Evolutionary conservation across 2,888 invertebrate genomes (phyloP), one percentile per base, ranked within the genome.

Genomic region (Cosmopolites sordidus): DNA sequence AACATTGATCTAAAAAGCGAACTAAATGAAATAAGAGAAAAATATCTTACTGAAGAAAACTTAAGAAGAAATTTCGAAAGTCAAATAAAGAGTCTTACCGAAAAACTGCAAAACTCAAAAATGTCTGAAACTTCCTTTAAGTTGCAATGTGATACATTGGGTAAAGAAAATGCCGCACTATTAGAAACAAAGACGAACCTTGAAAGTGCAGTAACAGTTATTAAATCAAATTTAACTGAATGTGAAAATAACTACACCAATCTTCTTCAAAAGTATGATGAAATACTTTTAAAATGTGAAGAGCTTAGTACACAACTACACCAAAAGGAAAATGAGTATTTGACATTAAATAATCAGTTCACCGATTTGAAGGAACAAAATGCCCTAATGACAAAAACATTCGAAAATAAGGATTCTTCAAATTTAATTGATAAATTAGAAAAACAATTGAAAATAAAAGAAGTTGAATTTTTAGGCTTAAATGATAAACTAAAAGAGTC

Each of bases 21-120:
- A 59, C 54, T 71, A 1, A 64, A 65, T 37, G 62, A 65, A 9
- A 37, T 68, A n/a, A 66, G 64, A 55, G 67, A 69, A 56, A 64
- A 68, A 55, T 58, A 60, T 40, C 49, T 71, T 11, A 61, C 62
- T 12, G 66, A 66, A 27, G 66, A 70, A 52, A 60, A 70, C 8
- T 56, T 64, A 16, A 64, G 60, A 5, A 60, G 56, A 29, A 51
- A 59, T 27, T 45, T 60, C 1, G 70, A 71, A 53, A 42, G 47
- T 8, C 62, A 70, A 55, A 53, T 69, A 2, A 60, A 63, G 47
- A 62, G 62, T 18, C 58, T 75, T n/a, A 69, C 66, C 0, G 68
- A 71, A 56, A 73, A 73, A 57, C 63, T 76, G 11, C 69, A 72
- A 65, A 56, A 71, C 69, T 54, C 63, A 5, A 75, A 75, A 62